Evolutionary conservation across 2,888 invertebrate species (phyloP), one percentile per base, ranked within the genome.

Genomic region (Apamea sordens): DNA sequence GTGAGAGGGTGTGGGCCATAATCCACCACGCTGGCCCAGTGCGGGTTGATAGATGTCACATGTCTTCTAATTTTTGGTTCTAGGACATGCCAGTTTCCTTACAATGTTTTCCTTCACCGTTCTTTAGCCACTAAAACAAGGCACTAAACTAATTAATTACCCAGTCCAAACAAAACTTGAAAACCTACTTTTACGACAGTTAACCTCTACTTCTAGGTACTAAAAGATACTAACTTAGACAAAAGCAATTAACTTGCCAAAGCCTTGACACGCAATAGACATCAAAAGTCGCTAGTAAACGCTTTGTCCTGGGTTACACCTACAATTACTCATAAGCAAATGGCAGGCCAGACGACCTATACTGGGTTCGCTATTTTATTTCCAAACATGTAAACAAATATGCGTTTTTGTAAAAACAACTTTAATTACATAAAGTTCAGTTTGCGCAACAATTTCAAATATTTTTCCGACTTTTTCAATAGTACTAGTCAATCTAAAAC

Each of bases 241-340:
- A 65, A 77, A 71, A 70, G 72, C 64, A 72, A 65, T 84, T 85
- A 82, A 21, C 8, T 56, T 36, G 50, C 59, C 69, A 75, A 80
- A 84, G 72, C 64, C 53, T 76, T 76, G 76, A 85, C 88, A 75
- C 44, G 83, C 84, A 74, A 83, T 88, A 83, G 88, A 88, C 80
- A 79, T 77, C 50, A 72, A 73, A 76, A 79, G 79, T 75, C 69
- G 64, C 21, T 53, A 56, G 70, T 65, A 65, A 71, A 73, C 65
- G 73, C 69, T 76, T 65, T 82, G 77, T 82, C 71, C 63, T 79
- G 32, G 0, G 18, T 70, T 64, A 77, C 41, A 18, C 44, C 44
- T 28, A 41, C 84, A 68, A 88, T 88, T 80, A 88, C 77, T 87
- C 86, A 88, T 76, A 65, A 18, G 24, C 47, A 86, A 85, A 85